phyloP scores from a whole-genome alignment of 2,113 vertebrate species.

The Salvelinus namaycush region DNA sequence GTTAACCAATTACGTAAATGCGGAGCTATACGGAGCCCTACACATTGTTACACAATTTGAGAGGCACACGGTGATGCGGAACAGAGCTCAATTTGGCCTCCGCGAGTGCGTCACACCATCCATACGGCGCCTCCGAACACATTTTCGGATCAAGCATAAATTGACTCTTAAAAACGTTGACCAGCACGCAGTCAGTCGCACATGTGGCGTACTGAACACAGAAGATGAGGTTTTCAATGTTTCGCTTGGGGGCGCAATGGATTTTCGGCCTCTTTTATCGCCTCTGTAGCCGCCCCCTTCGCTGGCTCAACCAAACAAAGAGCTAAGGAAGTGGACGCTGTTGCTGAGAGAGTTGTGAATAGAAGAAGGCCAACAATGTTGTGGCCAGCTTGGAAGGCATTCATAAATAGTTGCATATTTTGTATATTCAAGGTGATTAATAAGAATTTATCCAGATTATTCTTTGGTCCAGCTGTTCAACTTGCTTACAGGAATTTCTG shows the following conservation, averaged over 20 bases:
- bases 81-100: no score
- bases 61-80: no score
- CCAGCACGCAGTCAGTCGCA: neutral
- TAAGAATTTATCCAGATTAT: neutral
- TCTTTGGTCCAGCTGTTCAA: neutral
- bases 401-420: neutral
- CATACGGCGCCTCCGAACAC: no score
- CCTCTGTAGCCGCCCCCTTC: constrained; percentile 18
- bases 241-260: constrained; percentile 10
- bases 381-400: neutral
- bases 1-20: no score
- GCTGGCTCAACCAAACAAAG: constrained; percentile 26
- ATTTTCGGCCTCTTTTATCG: constrained; percentile 2
- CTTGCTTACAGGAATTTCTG: no score
- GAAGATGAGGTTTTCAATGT: constrained; percentile 8
- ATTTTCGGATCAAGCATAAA: no score
- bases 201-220: constrained; percentile 12
- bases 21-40: no score
- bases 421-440: neutral
- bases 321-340: constrained; percentile 9
- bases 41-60: no score
- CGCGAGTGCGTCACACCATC: no score
- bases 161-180: neutral
- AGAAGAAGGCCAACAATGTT: neutral
- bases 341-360: neutral